A percentile compares a stretch with the other conserved stretches of the same genome.
Conservation (phyloP, 2,888 invertebrate genomes). For the Scaptomyza flava region DNA sequence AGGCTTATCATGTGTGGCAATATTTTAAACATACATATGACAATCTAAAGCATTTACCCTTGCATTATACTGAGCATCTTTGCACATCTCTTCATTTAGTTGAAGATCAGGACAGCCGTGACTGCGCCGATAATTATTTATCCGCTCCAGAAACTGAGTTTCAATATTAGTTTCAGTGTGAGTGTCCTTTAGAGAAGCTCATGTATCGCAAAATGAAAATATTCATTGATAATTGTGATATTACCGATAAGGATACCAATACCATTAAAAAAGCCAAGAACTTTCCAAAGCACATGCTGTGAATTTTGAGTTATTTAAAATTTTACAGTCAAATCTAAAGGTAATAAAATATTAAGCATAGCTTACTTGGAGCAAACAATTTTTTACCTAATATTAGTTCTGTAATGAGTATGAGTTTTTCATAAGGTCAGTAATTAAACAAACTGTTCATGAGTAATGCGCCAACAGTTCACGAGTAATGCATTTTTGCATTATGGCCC, state of each 20-base stretch:
- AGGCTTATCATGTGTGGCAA: not conserved
- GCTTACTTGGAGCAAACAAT: not conserved
- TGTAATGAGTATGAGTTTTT: not conserved
- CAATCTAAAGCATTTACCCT: not conserved
- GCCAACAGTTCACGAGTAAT: slow-evolving; percentile 43
- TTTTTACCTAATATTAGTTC: no score
- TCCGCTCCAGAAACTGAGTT: not conserved
- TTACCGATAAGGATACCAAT: not conserved
- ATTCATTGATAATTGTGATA: not conserved
- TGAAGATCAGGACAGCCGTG: not conserved
- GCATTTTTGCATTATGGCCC: slow-evolving; percentile 53
- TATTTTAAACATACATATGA: not conserved
- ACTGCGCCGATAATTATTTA: not conserved
- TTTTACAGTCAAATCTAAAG: not conserved
- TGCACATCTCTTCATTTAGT: not conserved
- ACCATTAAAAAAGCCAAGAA: not conserved
- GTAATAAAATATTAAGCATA: not conserved
- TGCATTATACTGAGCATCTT: not conserved
- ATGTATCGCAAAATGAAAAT: not conserved
- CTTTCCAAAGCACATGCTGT: not conserved
- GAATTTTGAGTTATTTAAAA: no score
- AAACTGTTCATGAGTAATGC: not conserved
- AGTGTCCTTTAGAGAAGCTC: not conserved
- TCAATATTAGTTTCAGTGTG: not conserved
- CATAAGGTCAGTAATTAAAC: not conserved